phyloP scores from a whole-genome alignment of 2,113 vertebrate species.

The Urocitellus parryii region DNA sequence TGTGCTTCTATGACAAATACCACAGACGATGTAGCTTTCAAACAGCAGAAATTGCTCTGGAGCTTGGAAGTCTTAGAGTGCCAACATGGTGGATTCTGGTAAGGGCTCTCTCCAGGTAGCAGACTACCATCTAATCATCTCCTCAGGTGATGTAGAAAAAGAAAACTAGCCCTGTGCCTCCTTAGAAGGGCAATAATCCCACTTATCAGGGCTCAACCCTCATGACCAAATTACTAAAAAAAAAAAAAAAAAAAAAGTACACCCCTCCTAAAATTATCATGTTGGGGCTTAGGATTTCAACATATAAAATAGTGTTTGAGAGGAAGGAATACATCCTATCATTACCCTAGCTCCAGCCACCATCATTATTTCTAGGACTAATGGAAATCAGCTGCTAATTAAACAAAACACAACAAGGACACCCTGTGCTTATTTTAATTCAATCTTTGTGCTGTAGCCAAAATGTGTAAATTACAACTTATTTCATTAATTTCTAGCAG shows the following conservation, averaged over 20 bases:
- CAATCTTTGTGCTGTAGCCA: not conserved
- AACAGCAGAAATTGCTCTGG: not conserved
- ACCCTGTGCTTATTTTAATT: not conserved
- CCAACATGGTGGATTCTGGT: not conserved
- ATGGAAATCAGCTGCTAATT: not conserved
- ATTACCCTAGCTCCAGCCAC: not conserved
- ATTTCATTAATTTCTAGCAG: not conserved
- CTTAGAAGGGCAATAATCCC: not conserved
- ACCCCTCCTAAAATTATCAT: not conserved
- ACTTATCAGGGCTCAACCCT: not conserved
- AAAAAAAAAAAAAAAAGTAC: not conserved
- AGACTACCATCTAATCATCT: not conserved
- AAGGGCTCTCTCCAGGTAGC: not conserved
- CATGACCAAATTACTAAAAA: not conserved
- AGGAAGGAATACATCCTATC: not conserved
- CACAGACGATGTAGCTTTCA: not conserved
- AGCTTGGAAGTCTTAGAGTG: not conserved
- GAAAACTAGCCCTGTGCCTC: not conserved
- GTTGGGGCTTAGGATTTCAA: not conserved
- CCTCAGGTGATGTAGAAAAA: not conserved
- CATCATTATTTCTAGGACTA: not conserved
- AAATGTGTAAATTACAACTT: not conserved
- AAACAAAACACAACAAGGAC: not conserved
- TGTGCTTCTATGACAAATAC: not conserved
- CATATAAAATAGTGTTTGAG: not conserved